Conservation (phyloP, 1,140 invertebrate genomes). For the Formica exsecta region DNA sequence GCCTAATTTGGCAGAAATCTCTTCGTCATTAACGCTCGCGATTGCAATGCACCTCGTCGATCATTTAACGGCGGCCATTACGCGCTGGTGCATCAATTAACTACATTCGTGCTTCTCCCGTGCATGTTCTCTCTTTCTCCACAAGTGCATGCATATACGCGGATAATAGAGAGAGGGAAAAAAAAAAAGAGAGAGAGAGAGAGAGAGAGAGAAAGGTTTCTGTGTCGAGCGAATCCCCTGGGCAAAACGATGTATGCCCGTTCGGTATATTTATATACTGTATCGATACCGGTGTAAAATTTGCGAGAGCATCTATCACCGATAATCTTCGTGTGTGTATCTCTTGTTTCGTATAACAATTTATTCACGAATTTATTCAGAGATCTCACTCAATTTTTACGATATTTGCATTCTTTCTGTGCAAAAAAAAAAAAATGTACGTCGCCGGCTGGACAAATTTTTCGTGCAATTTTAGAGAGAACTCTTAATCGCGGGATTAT, state of each 20-base stretch:
- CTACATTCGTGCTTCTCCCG: constrained; percentile 53
- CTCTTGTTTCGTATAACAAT: not conserved
- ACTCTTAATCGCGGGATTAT: no score
- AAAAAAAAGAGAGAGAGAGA: not conserved
- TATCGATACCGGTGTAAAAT: constrained; percentile 26
- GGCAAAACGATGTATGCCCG: constrained; percentile 48
- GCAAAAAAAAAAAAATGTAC: not conserved
- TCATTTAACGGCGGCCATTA: constrained; percentile 70
- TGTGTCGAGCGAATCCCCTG: constrained; percentile 68
- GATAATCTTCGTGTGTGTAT: not conserved
- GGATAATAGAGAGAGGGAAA: not conserved
- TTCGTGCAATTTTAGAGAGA: no score
- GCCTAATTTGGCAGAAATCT: constrained; percentile 37
- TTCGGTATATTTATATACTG: not conserved
- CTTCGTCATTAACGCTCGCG: constrained; percentile 47
- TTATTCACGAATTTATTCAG: not conserved
- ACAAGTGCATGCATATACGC: not conserved
- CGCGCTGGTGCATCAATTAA: constrained; percentile 70
- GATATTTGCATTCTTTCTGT: no score
- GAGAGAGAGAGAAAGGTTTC: constrained; percentile 68
- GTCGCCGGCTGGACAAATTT: no score
- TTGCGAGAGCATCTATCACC: constrained; percentile 1
- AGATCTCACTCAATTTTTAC: not conserved
- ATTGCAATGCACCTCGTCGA: constrained; percentile 65
- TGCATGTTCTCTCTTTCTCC: not conserved